Conservation (phyloP, 2,113 vertebrate species). For the Aphelocoma coerulescens region DNA sequence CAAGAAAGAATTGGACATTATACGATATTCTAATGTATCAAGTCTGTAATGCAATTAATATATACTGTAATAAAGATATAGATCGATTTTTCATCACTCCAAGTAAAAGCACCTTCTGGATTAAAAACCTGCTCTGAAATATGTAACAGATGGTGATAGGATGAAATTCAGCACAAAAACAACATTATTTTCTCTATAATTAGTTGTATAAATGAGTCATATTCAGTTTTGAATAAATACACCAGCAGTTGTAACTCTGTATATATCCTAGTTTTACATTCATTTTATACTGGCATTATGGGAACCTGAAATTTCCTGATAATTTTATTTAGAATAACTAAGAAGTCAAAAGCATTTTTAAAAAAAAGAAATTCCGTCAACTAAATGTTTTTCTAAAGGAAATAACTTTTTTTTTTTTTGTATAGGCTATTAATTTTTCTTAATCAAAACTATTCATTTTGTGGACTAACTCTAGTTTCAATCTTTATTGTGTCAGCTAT, state of each 20-base stretch:
- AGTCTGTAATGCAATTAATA: background rate
- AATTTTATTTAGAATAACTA: background rate
- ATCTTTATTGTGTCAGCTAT: background rate
- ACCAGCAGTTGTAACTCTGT: background rate
- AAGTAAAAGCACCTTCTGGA: background rate
- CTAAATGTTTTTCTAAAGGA: background rate
- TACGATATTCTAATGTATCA: background rate
- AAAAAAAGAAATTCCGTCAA: background rate
- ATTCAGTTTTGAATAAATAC: background rate
- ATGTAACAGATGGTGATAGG: conserved; percentile 3
- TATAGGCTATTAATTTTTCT: background rate
- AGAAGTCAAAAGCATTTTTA: background rate
- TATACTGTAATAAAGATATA: background rate
- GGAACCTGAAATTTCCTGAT: background rate
- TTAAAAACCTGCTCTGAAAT: conserved; percentile 1
- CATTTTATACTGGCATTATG: background rate
- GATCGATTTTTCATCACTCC: background rate
- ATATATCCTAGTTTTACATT: background rate
- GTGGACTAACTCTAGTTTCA: background rate
- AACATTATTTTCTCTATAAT: background rate
- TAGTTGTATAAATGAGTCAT: background rate
- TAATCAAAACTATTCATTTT: background rate
- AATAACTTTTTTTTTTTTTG: background rate
- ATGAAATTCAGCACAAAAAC: background rate
- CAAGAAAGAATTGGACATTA: background rate